Conservation (phyloP, 2,113 vertebrate species). For the Clarias gariepinus region DNA sequence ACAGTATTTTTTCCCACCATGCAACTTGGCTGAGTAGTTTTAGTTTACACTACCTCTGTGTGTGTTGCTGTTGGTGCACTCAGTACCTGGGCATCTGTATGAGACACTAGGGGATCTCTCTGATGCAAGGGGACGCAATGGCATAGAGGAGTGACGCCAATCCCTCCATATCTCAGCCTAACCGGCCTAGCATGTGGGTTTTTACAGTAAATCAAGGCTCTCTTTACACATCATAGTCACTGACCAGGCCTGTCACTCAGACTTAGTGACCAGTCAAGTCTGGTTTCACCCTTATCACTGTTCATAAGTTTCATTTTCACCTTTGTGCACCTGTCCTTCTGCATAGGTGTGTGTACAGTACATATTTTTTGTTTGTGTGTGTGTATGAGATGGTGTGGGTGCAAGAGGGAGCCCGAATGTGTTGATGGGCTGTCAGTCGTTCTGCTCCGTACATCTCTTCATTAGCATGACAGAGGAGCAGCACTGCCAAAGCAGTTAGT, state of each 20-base stretch:
- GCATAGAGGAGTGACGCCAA: slow-evolving; percentile 70
- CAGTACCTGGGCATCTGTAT: slow-evolving; percentile 54
- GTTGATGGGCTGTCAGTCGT: slow-evolving; percentile 68
- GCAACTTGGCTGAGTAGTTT: slow-evolving; percentile 17
- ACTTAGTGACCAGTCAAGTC: slow-evolving; percentile 35
- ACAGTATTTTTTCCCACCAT: slow-evolving; percentile 6
- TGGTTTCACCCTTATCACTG: slow-evolving; percentile 40
- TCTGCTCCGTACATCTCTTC: slow-evolving; percentile 67
- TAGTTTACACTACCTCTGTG: slow-evolving; percentile 4
- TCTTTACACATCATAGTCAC: slow-evolving; percentile 46
- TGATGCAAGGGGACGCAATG: slow-evolving; percentile 80
- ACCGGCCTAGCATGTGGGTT: slow-evolving; percentile 52
- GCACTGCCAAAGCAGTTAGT: slow-evolving; percentile 77
- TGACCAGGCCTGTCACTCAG: slow-evolving; percentile 55
- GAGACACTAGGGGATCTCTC: slow-evolving; percentile 71
- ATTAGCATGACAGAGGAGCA: slow-evolving; percentile 74
- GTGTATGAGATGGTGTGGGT: slow-evolving; percentile 18
- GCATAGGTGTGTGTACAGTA: neutral
- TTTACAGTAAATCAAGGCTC: slow-evolving; percentile 26
- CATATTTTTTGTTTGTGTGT: slow-evolving; percentile 22
- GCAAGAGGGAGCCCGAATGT: slow-evolving; percentile 28
- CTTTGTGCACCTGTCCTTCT: slow-evolving; percentile 31
- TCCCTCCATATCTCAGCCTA: slow-evolving; percentile 31
- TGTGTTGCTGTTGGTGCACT: slow-evolving; percentile 55
- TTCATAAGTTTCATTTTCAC: slow-evolving; percentile 11